These are phyloP conservation scores for Nesoenas mayeri DNA, from an alignment of 2,113 vertebrate genomes.

Conservation along the genomic window DNA sequence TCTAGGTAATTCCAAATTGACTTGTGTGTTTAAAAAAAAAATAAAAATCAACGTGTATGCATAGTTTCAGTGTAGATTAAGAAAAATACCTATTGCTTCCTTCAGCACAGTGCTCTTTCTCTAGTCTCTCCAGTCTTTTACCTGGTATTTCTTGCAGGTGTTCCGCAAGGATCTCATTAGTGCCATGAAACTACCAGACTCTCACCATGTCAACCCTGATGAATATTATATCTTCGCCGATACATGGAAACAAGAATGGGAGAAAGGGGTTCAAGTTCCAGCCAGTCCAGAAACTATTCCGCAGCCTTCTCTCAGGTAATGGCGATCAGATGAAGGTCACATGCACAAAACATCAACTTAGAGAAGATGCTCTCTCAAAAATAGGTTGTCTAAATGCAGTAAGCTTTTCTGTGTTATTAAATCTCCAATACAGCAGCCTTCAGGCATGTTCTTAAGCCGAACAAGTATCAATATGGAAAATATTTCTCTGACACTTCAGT, in stretches of 20 bases:
- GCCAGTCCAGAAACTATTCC: conserved; percentile 91
- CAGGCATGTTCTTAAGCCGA: background rate
- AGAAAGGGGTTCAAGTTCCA: conserved; percentile 96
- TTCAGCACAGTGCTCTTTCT: fast-evolving
- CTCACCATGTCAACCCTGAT: conserved; percentile 89
- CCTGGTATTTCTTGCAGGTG: conserved; percentile 77
- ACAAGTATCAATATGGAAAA: background rate
- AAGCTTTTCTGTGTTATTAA: background rate
- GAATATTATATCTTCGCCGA: conserved; percentile 94
- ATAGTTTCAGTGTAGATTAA: background rate
- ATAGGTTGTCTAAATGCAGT: background rate
- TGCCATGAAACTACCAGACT: conserved; percentile 98
- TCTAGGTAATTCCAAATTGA: background rate
- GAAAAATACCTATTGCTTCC: background rate
- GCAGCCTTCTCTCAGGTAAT: conserved; percentile 88
- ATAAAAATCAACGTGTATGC: background rate
- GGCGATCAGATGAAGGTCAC: fast-evolving
- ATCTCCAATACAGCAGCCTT: background rate
- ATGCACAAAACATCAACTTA: background rate
- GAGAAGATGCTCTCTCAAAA: background rate
- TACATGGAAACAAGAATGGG: conserved; percentile 98
- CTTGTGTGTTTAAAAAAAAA: background rate
- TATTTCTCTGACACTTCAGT: background rate
- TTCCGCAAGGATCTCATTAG: conserved; percentile 99
- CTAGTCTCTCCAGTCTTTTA: background rate